Evolutionary conservation across 1,140 invertebrate genomes (phyloP), one percentile per base, ranked within the genome.

Genomic region (Metopolophium dirhodum): DNA sequence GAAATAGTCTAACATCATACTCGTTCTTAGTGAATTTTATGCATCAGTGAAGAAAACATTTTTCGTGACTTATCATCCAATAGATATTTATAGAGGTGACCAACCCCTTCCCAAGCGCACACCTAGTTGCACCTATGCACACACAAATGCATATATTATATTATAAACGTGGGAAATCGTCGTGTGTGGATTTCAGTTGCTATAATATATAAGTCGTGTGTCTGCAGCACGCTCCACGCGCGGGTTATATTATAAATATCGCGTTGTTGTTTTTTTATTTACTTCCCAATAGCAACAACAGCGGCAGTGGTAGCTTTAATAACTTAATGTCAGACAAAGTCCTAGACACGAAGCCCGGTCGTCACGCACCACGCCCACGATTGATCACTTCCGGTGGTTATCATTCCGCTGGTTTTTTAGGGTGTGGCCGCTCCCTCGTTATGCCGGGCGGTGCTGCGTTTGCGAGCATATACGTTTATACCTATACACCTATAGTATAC

Each of bases 281-380:
- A 35, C 77, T 83, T 83, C 20, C 26, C 11, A 26, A 30, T 47
- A 86, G 18, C 11, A 47, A 41, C 26, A 54, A 49, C 47, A 51
- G 86, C 22, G 22, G 49, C 35, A 1, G 49, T 26, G 7, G 41
- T 1, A 47, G 82, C 35, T 93, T 93, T 93, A 93, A 93, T 93
- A 93, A 93, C 91, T 93, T 93, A 93, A 93, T 93, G 91, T 85
- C 91, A 51, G 91, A 93, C 82, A 86, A 86, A 85, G 45, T 85
- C 85, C 91, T 86, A 86, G 91, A 93, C 91, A 93, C 91, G 91
- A 93, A 93, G 37, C 37, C 91, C 91, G 49, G 82, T 57, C 82
- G 91, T 54, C 91, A 93, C 91, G 91, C 91, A 93, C 91, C 91
- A 93, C 91, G 77, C 91, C 91, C 91, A 93, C 91, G 91, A 93